phyloP scores from a whole-genome alignment of 2,797 vertebrate genomes.

The Tympanoctomys barrerae region DNA sequence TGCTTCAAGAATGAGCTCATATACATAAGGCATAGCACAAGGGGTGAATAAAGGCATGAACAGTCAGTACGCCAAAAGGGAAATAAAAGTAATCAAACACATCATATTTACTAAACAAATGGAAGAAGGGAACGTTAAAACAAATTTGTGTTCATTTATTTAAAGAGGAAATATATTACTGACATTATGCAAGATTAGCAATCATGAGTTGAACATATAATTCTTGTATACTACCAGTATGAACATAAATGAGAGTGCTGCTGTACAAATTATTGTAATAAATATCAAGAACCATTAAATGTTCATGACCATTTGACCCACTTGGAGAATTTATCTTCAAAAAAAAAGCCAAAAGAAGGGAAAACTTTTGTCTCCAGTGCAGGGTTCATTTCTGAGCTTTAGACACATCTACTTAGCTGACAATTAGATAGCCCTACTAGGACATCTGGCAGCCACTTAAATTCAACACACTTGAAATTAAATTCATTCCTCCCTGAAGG shows the following conservation, averaged over 20 bases:
- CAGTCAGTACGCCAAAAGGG: background rate
- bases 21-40: background rate
- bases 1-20: background rate
- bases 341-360: background rate
- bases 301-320: background rate
- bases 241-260: conserved; percentile 30
- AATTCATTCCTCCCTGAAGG: background rate
- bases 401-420: background rate
- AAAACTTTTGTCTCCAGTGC: background rate
- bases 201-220: conserved; percentile 16
- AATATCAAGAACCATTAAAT: background rate
- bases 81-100: background rate
- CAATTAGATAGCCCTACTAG: background rate
- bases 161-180: background rate
- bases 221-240: background rate
- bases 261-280: background rate
- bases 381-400: background rate
- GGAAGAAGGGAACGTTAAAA: background rate
- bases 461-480: conserved; percentile 53
- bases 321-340: background rate
- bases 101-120: background rate
- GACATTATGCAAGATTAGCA: background rate
- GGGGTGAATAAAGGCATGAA: background rate
- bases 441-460: background rate
- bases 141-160: background rate